phyloP scores from a whole-genome alignment of 53 echinoderm and acorn worm species.

The Astropecten irregularis region DNA sequence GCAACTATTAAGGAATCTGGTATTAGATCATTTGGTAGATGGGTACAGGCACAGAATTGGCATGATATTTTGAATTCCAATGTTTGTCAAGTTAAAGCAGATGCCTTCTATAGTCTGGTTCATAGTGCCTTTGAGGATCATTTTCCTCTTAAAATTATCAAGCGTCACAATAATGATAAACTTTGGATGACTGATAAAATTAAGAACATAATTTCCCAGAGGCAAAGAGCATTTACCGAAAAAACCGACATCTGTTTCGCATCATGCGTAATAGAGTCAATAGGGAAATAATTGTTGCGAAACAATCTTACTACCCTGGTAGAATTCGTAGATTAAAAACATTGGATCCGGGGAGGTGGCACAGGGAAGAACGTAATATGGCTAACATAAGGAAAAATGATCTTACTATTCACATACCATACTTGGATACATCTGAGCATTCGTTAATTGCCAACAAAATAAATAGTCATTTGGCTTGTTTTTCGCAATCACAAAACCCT shows the following conservation, averaged over 20 bases:
- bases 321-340: too few species aligned
- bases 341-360: too few species aligned
- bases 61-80: neutral
- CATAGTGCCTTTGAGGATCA: neutral
- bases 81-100: neutral
- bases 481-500: neutral
- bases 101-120: conserved; percentile 3
- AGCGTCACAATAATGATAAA: neutral
- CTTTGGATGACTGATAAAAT: conserved; percentile 1
- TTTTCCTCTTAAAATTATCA: neutral
- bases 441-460: neutral
- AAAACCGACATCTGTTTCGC: too few species aligned
- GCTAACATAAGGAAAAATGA: too few species aligned
- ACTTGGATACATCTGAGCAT: too few species aligned
- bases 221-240: neutral
- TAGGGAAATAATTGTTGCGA: too few species aligned
- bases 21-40: conserved; percentile 12
- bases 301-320: too few species aligned
- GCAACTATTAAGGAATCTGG: neutral
- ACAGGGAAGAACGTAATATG: too few species aligned
- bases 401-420: too few species aligned
- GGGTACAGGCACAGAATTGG: conserved; percentile 6
- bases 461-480: conserved; percentile 12
- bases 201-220: neutral
- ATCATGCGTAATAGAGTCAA: too few species aligned